phyloP scores from a whole-genome alignment of 2,888 invertebrate genomes.

The Notodonta dromedarius region DNA sequence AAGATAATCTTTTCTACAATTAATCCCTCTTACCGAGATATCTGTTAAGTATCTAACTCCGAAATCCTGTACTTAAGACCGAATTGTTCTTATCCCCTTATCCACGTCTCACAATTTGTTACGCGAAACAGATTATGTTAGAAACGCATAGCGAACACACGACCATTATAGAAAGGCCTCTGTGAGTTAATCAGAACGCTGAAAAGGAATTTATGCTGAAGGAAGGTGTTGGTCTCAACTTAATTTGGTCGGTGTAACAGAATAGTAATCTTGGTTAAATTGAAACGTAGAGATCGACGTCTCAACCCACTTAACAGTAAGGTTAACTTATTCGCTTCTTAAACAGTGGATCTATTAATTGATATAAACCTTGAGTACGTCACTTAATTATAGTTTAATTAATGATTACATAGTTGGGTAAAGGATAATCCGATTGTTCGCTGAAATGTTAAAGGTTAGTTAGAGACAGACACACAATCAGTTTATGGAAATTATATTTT shows the following conservation, averaged over 20 bases:
- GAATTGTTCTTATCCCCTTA: conserved; percentile 18
- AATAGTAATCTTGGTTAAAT: conserved; percentile 35
- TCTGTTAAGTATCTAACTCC: conserved; percentile 15
- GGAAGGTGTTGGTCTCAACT: conserved; percentile 6
- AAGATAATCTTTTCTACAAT: not conserved
- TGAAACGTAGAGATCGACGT: conserved; percentile 31
- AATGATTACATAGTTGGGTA: conserved; percentile 25
- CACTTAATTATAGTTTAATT: conserved; percentile 24
- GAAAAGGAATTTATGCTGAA: not conserved
- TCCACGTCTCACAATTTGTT: conserved; percentile 14
- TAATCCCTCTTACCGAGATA: conserved; percentile 5
- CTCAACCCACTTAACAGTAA: conserved; percentile 21
- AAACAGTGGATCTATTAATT: conserved; percentile 32
- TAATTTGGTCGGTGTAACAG: conserved; percentile 12
- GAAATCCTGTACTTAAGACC: conserved; percentile 15
- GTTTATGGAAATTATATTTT: no score
- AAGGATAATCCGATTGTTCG: no score
- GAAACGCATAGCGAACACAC: conserved; percentile 15
- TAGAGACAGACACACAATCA: no score
- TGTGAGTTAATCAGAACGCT: not conserved
- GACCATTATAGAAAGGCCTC: conserved; percentile 8
- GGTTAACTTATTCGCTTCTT: conserved; percentile 32
- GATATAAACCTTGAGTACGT: conserved; percentile 16
- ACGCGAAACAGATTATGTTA: conserved; percentile 9
- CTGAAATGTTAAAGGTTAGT: no score